Evolutionary conservation across 2,888 invertebrate species (phyloP).

Genomic region (Leptinotarsa tumamoca): DNA sequence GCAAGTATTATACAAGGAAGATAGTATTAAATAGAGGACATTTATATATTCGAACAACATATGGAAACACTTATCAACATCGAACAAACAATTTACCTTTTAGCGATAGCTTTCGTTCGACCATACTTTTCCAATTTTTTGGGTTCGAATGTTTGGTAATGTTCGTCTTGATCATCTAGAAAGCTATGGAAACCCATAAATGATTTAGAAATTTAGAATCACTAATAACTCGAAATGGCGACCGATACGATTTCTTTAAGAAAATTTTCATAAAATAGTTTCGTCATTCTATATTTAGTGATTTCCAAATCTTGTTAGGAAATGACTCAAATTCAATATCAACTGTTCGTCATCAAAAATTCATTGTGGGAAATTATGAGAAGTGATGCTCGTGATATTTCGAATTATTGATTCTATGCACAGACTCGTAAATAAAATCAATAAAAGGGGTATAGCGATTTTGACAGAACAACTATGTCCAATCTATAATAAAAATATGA

Average conservation of each 20-base stretch:
- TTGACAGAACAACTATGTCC: too few relatives aligned
- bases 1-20: not conserved
- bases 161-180: not conserved
- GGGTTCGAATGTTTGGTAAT: slow-evolving; percentile 8
- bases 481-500: too few relatives aligned
- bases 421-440: too few relatives aligned
- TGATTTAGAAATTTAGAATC: not conserved
- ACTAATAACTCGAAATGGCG: not conserved
- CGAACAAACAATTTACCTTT: slow-evolving; percentile 20
- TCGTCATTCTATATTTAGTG: too few relatives aligned
- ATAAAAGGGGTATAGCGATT: too few relatives aligned
- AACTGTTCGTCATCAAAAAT: too few relatives aligned
- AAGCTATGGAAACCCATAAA: slow-evolving; percentile 11
- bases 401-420: too few relatives aligned
- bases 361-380: too few relatives aligned
- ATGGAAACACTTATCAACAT: slow-evolving; percentile 16
- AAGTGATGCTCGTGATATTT: too few relatives aligned
- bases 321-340: too few relatives aligned
- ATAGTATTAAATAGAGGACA: not conserved
- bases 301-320: too few relatives aligned
- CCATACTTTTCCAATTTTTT: slow-evolving; percentile 19
- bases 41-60: not conserved
- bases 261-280: not conserved
- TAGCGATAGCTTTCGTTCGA: slow-evolving; percentile 19
- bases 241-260: not conserved